These are phyloP conservation scores for Aphaenogaster floridana DNA, from an alignment of 1,140 invertebrate genomes.

Conservation along the genomic window DNA sequence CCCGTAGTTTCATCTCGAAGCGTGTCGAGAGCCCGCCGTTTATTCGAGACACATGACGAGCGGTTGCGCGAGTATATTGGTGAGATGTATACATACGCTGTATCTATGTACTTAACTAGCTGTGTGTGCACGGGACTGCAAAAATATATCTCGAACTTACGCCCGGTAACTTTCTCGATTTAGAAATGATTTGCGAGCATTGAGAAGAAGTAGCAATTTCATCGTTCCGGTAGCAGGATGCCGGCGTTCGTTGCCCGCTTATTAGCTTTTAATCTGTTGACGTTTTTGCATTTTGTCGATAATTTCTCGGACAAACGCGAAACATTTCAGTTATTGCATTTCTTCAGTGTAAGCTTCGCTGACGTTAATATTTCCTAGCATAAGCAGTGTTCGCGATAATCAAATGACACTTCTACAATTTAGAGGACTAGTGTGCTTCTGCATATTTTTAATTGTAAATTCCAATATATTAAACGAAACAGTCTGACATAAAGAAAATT, in stretches of 20 bases:
- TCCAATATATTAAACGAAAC: neutral
- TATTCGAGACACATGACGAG: constrained; percentile 83
- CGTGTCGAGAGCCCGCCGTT: constrained; percentile 77
- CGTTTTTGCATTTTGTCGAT: constrained; percentile 59
- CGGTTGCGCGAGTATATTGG: constrained; percentile 49
- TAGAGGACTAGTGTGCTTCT: neutral
- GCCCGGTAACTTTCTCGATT: constrained; percentile 81
- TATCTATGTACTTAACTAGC: constrained; percentile 30
- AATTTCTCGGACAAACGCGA: constrained; percentile 20
- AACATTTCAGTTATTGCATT: constrained; percentile 23
- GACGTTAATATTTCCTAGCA: constrained; percentile 52
- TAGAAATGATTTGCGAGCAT: constrained; percentile 81
- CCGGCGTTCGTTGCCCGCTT: constrained; percentile 17
- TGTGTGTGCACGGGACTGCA: constrained; percentile 21
- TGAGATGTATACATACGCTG: constrained; percentile 12
- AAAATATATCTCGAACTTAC: constrained; percentile 73
- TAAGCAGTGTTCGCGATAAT: neutral
- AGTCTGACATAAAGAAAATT: constrained; percentile 9
- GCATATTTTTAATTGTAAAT: neutral
- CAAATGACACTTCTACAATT: neutral
- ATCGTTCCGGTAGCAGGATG: constrained; percentile 5
- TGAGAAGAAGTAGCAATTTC: constrained; percentile 48
- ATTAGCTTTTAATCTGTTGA: constrained; percentile 42
- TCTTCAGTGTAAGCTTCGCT: constrained; percentile 54
- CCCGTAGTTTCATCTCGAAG: constrained; percentile 76